A percentile compares a stretch with the other conserved stretches of the same genome.
phyloP scores from a whole-genome alignment of 2,797 vertebrate species.

The Lacerta bilineata region DNA sequence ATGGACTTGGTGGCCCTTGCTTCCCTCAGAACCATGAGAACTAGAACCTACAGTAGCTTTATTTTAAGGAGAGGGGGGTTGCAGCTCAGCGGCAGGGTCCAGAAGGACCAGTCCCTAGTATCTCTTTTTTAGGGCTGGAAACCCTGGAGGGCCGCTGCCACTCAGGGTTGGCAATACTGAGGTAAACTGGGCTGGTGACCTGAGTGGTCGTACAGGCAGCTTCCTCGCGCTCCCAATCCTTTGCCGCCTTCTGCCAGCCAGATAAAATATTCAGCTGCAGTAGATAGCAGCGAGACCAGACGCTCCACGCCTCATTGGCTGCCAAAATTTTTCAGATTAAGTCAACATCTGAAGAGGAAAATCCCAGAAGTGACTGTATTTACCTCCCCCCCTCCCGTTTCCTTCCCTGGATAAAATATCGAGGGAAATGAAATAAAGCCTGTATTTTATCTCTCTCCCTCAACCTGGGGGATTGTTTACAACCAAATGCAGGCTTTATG shows the following conservation, averaged over 20 bases:
- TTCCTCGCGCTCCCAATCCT: too few species aligned
- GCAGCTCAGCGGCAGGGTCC: too few species aligned
- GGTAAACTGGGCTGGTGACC: too few species aligned
- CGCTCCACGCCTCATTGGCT: rapidly evolving
- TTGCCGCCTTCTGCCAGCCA: background rate
- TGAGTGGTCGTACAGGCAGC: too few species aligned
- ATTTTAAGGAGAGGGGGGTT: too few species aligned
- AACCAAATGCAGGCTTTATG: background rate
- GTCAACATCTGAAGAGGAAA: background rate
- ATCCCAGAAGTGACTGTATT: background rate
- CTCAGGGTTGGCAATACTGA: too few species aligned
- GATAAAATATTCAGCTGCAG: background rate
- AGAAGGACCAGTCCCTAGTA: too few species aligned
- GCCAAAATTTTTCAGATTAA: conserved; percentile 21
- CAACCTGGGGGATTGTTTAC: background rate
- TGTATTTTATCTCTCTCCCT: background rate
- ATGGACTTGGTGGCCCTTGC: too few species aligned
- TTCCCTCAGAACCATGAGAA: too few species aligned
- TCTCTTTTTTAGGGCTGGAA: too few species aligned
- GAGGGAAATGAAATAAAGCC: background rate
- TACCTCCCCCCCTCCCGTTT: background rate
- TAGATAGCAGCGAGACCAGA: background rate
- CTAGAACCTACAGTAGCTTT: too few species aligned
- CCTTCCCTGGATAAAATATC: background rate
- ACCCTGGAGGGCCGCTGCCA: too few species aligned